A percentile compares a stretch with the other conserved stretches of the same genome.
These are phyloP conservation scores for Glaucomys volans DNA, from an alignment of 2,113 vertebrate genomes.

Conservation along the genomic window DNA sequence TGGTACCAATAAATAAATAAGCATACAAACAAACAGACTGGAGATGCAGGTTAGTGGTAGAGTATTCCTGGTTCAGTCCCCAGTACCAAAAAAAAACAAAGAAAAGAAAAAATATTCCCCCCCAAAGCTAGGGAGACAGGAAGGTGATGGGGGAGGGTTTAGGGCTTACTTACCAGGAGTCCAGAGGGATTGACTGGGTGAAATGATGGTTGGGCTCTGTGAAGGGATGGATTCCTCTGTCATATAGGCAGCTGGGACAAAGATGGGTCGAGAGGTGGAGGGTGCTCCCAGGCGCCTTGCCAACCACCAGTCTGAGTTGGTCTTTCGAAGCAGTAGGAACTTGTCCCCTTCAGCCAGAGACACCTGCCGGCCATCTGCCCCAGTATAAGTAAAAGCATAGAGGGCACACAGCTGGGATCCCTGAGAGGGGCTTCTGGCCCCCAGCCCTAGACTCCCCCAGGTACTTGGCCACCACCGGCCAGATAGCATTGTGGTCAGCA, in stretches of 20 bases:
- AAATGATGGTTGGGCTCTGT: slow-evolving; percentile 73
- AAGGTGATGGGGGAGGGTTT: neutral
- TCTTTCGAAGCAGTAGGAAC: slow-evolving; percentile 93
- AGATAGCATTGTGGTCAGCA: slow-evolving; percentile 87
- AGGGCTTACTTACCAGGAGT: slow-evolving; percentile 70
- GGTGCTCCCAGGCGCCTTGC: slow-evolving; percentile 89
- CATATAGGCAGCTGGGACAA: slow-evolving; percentile 93
- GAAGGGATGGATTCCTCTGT: slow-evolving; percentile 83
- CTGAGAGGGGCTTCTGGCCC: neutral
- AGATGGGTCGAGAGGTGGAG: slow-evolving; percentile 89
- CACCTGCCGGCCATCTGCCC: slow-evolving; percentile 89
- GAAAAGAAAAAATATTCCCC: neutral
- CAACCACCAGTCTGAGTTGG: slow-evolving; percentile 95
- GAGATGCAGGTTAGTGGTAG: neutral
- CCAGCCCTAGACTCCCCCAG: slow-evolving; percentile 77
- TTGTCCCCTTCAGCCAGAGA: slow-evolving; percentile 92
- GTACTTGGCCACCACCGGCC: slow-evolving; percentile 82
- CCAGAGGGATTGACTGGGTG: slow-evolving; percentile 72
- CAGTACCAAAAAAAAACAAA: neutral
- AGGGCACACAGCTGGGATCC: slow-evolving; percentile 88
- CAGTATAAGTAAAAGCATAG: slow-evolving; percentile 91
- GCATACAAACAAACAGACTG: neutral
- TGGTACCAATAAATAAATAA: too few species aligned
- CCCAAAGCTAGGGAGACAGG: neutral
- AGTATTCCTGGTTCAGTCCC: neutral